Evolutionary conservation across 2,113 vertebrate genomes (phyloP), one percentile per base, ranked within the genome.

Genomic region (Cynopterus brachyotis): DNA sequence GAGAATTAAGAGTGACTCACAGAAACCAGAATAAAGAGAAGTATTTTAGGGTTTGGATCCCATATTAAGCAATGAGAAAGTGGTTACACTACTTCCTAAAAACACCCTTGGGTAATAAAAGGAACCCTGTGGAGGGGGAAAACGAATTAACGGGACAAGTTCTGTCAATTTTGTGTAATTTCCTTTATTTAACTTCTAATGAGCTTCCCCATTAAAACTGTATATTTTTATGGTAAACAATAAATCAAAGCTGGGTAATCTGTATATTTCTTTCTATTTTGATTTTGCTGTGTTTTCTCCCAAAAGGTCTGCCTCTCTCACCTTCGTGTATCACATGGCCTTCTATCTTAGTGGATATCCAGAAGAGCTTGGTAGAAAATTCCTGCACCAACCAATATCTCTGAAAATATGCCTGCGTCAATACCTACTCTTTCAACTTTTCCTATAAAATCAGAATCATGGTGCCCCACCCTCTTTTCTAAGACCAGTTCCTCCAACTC

Each of bases 371-470:
- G 22, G 19, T 6, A 32, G 26, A 55, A n/a, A 57, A 16, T 5
- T 47, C 28, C 28, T 10, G 7, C 2, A 26, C 15, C 79, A 32
- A 2, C 17, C 12, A 2, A 13, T 2, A 5, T 80, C 37, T 30
- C 20, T 6, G 62, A 55, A 70, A 40, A 53, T 1, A 45, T 0
- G 1, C 5, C 79, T 32, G 9, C 32, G 32, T 24, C 53, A 19
- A 17, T 28, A 13, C 24, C 30, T 1, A 0, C 0, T 2, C 9
- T 35, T 3, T 53, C 12, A 3, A 9, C 4, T 70, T 32, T 12
- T 53, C 2, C 35, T 13, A 1, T 1, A 19, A 50, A 62, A 55
- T 24, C 15, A 30, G 40, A 35, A 17, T n/a, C 16, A n/a, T 0
- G 2, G 4, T 0, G 2, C 6, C 24, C 13, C 8, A 8, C 17